Percentiles rank a stretch among this genome's conserved stretches.
These are phyloP conservation scores for Phortica magna DNA, from an alignment of 2,888 invertebrate species.

Conservation along the genomic window DNA sequence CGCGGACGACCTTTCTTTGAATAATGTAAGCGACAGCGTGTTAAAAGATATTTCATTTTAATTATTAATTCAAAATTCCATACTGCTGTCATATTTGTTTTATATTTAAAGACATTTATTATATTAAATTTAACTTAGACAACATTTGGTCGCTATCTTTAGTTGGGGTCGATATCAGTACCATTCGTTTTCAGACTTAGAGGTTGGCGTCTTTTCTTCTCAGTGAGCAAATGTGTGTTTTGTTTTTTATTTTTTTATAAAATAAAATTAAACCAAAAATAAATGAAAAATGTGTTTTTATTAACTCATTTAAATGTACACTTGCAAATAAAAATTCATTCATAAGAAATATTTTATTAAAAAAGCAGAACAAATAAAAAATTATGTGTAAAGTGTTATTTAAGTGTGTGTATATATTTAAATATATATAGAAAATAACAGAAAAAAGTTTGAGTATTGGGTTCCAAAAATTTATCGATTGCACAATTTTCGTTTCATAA, in stretches of 20 bases:
- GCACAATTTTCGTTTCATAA: not conserved
- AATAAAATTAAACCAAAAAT: too few relatives aligned
- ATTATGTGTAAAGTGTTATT: too few relatives aligned
- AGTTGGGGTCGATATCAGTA: not conserved
- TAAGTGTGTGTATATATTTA: too few relatives aligned
- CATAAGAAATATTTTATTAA: too few relatives aligned
- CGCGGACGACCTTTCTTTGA: constrained; percentile 54
- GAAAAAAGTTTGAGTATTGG: not conserved
- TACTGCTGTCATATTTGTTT: not conserved
- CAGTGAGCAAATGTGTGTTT: not conserved
- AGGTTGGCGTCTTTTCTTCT: not conserved
- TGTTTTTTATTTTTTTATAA: not conserved
- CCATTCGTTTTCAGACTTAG: constrained; percentile 1
- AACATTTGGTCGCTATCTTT: not conserved
- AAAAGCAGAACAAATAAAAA: too few relatives aligned
- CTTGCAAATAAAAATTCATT: too few relatives aligned
- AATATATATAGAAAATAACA: too few relatives aligned
- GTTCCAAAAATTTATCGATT: not conserved
- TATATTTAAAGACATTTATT: not conserved
- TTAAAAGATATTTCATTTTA: constrained; percentile 62
- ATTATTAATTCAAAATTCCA: not conserved
- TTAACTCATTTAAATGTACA: too few relatives aligned
- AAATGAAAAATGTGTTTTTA: too few relatives aligned
- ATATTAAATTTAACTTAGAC: not conserved
- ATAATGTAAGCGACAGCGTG: constrained; percentile 67